Percentiles rank a stretch among this genome's conserved stretches.
These are phyloP conservation scores for Channa striata DNA, from an alignment of 2,797 vertebrate genomes.

Conservation along the genomic window DNA sequence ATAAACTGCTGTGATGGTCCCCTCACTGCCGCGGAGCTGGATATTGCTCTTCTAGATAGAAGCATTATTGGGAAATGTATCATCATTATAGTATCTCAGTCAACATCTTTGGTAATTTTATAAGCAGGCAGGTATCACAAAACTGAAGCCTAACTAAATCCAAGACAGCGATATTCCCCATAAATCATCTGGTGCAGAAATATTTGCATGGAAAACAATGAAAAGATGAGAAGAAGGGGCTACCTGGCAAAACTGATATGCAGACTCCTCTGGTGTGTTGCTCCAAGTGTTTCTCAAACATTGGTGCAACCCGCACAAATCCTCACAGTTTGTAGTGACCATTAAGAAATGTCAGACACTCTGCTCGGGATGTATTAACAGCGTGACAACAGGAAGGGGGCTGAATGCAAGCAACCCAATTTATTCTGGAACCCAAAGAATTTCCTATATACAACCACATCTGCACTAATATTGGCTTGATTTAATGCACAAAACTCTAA, in stretches of 20 bases:
- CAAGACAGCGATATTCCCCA: conserved; percentile 60
- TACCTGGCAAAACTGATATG: conserved; percentile 71
- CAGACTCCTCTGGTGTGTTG: conserved; percentile 77
- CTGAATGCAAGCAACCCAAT: conserved; percentile 10
- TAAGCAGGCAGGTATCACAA: conserved; percentile 59
- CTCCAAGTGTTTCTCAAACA: conserved; percentile 89
- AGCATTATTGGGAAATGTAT: conserved; percentile 69
- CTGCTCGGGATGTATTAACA: conserved; percentile 29
- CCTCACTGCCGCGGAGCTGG: conserved; percentile 10
- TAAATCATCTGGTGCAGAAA: conserved; percentile 66
- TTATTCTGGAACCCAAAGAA: conserved; percentile 21
- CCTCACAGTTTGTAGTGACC: conserved; percentile 87
- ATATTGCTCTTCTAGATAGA: conserved; percentile 54
- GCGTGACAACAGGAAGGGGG: conserved; percentile 13
- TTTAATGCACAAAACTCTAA: conserved; percentile 32
- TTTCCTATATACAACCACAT: conserved; percentile 19
- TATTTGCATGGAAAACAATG: conserved; percentile 64
- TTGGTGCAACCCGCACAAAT: conserved; percentile 89
- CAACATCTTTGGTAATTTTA: conserved; percentile 63
- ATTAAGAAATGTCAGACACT: conserved; percentile 81
- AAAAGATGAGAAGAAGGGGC: conserved; percentile 61
- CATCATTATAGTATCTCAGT: conserved; percentile 67
- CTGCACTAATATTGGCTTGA: conserved; percentile 12
- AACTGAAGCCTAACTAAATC: conserved; percentile 61
- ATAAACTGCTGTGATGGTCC: conserved; percentile 35